Conservation (phyloP, 2,888 invertebrate genomes). For the Agrilus mali region DNA sequence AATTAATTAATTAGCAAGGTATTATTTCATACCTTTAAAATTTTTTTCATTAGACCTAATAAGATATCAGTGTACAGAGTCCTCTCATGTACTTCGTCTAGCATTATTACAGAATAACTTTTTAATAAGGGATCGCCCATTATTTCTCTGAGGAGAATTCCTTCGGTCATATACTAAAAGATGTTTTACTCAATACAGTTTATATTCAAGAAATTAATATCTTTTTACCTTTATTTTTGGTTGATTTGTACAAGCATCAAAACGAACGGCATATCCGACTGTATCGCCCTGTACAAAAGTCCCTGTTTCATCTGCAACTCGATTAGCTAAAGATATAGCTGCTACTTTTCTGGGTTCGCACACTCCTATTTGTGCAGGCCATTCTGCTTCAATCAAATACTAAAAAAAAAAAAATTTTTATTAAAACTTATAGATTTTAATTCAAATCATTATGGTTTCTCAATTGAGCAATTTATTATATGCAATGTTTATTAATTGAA, state of each 20-base stretch:
- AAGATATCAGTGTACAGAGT: constrained; percentile 86
- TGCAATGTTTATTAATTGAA: background rate
- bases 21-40: constrained; percentile 49
- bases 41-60: constrained; percentile 88
- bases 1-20: constrained; percentile 5
- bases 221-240: constrained; percentile 60
- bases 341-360: constrained; percentile 90
- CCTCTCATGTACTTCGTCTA: constrained; percentile 95
- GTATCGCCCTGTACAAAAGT: constrained; percentile 55
- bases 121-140: constrained; percentile 86
- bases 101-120: constrained; percentile 74
- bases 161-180: constrained; percentile 92
- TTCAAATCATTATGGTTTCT: background rate
- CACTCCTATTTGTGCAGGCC: constrained; percentile 74
- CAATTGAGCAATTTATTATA: too few relatives aligned
- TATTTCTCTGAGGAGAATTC: constrained; percentile 87
- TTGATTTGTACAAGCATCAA: constrained; percentile 49
- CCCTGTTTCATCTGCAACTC: constrained; percentile 83
- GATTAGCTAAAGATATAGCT: constrained; percentile 72
- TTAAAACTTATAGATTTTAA: background rate
- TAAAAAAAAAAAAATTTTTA: constrained; percentile 31
- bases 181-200: constrained; percentile 4
- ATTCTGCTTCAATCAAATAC: constrained; percentile 82
- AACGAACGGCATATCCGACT: constrained; percentile 81
- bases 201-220: background rate